Conservation (phyloP, 2,797 vertebrate genomes). For the Pantherophis alleghaniensis region DNA sequence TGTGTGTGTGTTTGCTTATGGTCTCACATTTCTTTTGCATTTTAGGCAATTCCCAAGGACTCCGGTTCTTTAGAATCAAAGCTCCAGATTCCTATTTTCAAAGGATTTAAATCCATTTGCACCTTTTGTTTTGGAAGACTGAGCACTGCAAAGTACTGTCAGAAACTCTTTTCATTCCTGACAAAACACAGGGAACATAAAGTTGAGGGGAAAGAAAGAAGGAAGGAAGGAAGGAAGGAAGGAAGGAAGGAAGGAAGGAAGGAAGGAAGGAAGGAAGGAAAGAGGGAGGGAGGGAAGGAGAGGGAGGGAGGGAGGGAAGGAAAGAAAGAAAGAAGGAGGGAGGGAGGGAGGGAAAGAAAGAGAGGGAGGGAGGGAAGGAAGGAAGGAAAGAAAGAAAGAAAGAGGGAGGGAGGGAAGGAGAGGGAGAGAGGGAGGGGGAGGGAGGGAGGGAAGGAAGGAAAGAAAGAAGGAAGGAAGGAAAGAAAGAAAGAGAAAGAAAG, state of each 20-base stretch:
- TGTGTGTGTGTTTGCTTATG: background rate
- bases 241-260: background rate
- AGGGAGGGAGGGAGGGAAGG: too few relatives aligned
- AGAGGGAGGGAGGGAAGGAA: too few relatives aligned
- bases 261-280: too few relatives aligned
- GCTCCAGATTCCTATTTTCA: background rate
- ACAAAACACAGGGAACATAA: background rate
- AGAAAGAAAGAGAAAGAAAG: too few relatives aligned
- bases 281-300: too few relatives aligned
- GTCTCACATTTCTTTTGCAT: background rate
- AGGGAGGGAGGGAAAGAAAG: too few relatives aligned
- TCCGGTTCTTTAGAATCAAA: background rate
- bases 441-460: too few relatives aligned
- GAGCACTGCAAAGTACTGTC: background rate
- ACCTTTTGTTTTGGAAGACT: background rate
- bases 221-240: too few relatives aligned
- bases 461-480: rapidly evolving
- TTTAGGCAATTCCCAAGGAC: background rate
- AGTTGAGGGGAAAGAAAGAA: background rate
- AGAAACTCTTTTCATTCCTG: background rate
- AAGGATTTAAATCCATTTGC: background rate
- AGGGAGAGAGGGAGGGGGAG: too few relatives aligned
- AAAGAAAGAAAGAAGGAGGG: too few relatives aligned
- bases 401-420: too few relatives aligned
- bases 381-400: too few relatives aligned